A percentile compares a stretch with the other conserved stretches of the same genome.
Conservation (phyloP, 2,113 vertebrate species). For the Hassar affinis region DNA sequence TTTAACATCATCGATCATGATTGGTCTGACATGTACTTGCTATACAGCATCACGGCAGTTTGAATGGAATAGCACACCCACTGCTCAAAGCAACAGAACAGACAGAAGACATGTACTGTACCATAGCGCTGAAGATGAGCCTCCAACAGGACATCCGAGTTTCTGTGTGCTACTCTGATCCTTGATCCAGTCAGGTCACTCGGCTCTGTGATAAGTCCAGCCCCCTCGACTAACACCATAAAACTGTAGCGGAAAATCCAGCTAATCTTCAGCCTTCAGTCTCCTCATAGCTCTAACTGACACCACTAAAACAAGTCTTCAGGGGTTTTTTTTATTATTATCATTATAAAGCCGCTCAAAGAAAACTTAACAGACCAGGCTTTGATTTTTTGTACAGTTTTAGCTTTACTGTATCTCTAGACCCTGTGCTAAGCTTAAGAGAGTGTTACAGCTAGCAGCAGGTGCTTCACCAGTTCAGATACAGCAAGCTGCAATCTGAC, state of each 20-base stretch:
- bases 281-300: conserved; percentile 47
- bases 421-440: conserved; percentile 53
- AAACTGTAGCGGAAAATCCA: conserved; percentile 36
- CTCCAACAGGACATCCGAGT: conserved; percentile 55
- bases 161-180: conserved; percentile 54
- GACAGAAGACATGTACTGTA: conserved; percentile 60
- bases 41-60: conserved; percentile 33
- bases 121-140: conserved; percentile 62
- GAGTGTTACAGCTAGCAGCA: conserved; percentile 78
- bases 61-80: conserved; percentile 29
- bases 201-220: conserved; percentile 47
- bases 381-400: conserved; percentile 45
- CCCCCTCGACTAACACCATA: conserved; percentile 40
- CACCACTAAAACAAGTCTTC: conserved; percentile 59
- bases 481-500: conserved; percentile 78
- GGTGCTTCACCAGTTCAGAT: conserved; percentile 74
- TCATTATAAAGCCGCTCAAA: conserved; percentile 42
- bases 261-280: neutral
- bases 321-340: conserved; percentile 25
- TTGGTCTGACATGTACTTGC: conserved; percentile 26
- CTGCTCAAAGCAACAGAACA: conserved; percentile 34
- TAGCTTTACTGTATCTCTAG: conserved; percentile 59
- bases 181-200: conserved; percentile 54
- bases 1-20: neutral
- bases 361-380: conserved; percentile 51